Evolutionary conservation across 2,797 vertebrate species (phyloP).

Genomic region (Caiman crocodilus): DNA sequence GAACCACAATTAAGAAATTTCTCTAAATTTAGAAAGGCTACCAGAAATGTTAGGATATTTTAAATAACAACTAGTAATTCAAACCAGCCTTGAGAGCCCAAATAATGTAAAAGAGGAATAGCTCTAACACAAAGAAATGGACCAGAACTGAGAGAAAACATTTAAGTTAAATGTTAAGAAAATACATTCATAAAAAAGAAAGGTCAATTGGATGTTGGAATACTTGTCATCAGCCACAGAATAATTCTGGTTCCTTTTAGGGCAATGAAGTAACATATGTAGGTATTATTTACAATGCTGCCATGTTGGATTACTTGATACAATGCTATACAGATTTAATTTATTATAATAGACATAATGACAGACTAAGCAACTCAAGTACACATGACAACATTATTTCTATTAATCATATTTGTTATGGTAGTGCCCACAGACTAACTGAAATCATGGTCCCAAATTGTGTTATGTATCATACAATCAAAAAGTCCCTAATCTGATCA

Average conservation of each 20-base stretch:
- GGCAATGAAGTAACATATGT: no score
- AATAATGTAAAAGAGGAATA: background rate
- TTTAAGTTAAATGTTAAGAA: background rate
- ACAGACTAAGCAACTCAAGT: background rate
- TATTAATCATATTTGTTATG: background rate
- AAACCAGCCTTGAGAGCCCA: background rate
- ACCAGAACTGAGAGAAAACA: background rate
- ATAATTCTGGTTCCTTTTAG: background rate
- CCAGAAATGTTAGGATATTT: background rate
- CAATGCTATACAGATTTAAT: background rate
- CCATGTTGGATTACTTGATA: background rate
- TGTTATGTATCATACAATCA: background rate
- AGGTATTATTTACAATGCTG: background rate
- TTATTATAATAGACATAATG: background rate
- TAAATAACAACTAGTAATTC: background rate
- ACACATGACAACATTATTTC: background rate
- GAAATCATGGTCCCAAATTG: background rate
- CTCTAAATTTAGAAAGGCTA: background rate
- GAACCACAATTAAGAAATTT: background rate
- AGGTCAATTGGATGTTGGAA: background rate
- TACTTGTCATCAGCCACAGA: background rate
- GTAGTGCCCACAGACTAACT: background rate
- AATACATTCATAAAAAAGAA: background rate
- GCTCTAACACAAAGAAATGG: background rate
- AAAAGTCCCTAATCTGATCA: background rate